Percentiles rank a stretch among this genome's conserved stretches.
Evolutionary conservation across 2,797 vertebrate genomes (phyloP).

Genomic region (Coranthus polyacanthus): DNA sequence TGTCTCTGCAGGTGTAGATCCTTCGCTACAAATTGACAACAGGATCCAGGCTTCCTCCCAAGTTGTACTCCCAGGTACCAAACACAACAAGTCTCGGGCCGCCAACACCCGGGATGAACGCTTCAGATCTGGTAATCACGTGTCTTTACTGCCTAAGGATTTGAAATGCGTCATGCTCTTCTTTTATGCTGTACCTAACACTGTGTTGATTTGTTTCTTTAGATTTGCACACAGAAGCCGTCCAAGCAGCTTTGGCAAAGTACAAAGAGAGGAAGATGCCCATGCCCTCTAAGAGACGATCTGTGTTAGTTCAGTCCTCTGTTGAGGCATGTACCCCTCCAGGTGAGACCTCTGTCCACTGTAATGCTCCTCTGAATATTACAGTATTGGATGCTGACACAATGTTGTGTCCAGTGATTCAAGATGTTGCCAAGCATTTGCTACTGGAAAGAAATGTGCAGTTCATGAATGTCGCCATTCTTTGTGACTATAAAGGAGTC

Average conservation of each 20-base stretch:
- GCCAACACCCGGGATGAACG: conserved; percentile 93
- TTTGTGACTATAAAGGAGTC: conserved; percentile 58
- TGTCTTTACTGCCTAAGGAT: background rate
- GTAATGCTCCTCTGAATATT: conserved; percentile 41
- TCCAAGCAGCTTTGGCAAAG: conserved; percentile 95
- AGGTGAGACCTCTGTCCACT: conserved; percentile 82
- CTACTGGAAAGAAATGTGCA: conserved; percentile 52
- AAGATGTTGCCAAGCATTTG: conserved; percentile 53
- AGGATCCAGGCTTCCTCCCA: conserved; percentile 86
- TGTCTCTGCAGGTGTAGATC: conserved; percentile 89
- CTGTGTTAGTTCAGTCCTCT: conserved; percentile 92
- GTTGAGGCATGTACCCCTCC: conserved; percentile 95
- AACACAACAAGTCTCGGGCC: conserved; percentile 89
- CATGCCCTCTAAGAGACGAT: conserved; percentile 96
- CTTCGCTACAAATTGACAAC: conserved; percentile 90
- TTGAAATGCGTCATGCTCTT: conserved; percentile 12
- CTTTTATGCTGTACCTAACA: conserved; percentile 31
- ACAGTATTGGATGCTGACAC: conserved; percentile 49
- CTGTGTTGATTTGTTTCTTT: conserved; percentile 12
- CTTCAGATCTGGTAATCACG: conserved; percentile 92
- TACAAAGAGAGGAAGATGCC: conserved; percentile 98
- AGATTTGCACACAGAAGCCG: conserved; percentile 98
- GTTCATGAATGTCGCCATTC: conserved; percentile 73
- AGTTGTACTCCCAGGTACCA: conserved; percentile 75
- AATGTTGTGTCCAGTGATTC: conserved; percentile 46